These are phyloP conservation scores for Prunella strophiata DNA, from an alignment of 2,797 vertebrate genomes.

Conservation along the genomic window DNA sequence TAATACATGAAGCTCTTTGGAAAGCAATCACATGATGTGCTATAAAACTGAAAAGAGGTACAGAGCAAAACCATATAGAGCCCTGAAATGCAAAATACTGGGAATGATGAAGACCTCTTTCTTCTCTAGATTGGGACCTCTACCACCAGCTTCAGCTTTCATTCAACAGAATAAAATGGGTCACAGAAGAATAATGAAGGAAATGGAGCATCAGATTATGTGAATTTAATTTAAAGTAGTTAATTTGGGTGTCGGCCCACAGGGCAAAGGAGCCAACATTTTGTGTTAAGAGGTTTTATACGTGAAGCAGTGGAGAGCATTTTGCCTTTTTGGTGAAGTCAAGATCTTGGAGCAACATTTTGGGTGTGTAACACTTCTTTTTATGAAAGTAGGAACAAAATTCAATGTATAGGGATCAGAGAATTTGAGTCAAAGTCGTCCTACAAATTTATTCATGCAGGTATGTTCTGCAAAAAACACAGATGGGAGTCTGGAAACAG, in stretches of 20 bases:
- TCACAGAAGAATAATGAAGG: neutral
- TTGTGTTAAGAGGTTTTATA: neutral
- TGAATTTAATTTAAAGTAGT: neutral
- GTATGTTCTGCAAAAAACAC: neutral
- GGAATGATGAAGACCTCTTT: neutral
- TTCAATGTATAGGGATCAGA: neutral
- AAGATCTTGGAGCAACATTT: neutral
- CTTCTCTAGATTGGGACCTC: neutral
- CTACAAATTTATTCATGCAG: neutral
- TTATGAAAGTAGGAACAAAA: neutral
- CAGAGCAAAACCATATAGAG: neutral
- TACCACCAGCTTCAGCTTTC: neutral
- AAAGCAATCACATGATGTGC: neutral
- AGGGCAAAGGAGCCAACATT: neutral
- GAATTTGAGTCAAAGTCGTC: neutral
- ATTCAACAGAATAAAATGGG: neutral
- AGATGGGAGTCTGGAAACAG: neutral
- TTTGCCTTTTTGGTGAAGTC: neutral
- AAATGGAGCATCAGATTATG: neutral
- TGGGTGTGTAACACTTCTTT: neutral
- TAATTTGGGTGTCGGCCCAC: neutral
- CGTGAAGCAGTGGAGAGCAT: neutral
- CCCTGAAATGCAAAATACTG: neutral
- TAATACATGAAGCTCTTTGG: neutral
- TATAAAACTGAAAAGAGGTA: neutral